Percentiles rank a stretch among this genome's conserved stretches.
These are phyloP conservation scores for Miltochrista miniata DNA, from an alignment of 2,888 invertebrate species.

Conservation along the genomic window DNA sequence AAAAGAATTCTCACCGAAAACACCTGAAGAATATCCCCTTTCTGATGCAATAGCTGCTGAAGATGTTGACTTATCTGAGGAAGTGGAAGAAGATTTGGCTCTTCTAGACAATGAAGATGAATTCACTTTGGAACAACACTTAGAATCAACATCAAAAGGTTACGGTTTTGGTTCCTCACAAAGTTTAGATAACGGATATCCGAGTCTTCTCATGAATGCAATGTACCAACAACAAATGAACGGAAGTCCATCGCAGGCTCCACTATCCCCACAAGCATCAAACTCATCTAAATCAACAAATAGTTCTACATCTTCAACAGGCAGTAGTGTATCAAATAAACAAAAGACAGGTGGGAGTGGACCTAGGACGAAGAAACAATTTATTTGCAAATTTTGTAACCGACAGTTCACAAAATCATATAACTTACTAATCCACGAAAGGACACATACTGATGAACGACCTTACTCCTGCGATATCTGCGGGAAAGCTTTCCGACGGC, in stretches of 20 bases:
- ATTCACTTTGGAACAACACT: slow-evolving; percentile 84
- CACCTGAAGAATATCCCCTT: slow-evolving; percentile 77
- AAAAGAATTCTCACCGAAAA: slow-evolving; percentile 73
- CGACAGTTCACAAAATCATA: slow-evolving; percentile 99
- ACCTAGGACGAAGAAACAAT: slow-evolving; percentile 97
- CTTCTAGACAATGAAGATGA: slow-evolving; percentile 90
- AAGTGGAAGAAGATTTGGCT: slow-evolving; percentile 89
- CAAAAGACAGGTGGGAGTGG: slow-evolving; percentile 82
- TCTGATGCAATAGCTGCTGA: slow-evolving; percentile 82
- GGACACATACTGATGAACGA: slow-evolving; percentile 98
- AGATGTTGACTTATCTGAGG: slow-evolving; percentile 87
- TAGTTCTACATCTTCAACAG: slow-evolving; percentile 70
- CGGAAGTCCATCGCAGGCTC: slow-evolving; percentile 74
- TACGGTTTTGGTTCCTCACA: slow-evolving; percentile 78
- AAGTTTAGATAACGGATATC: slow-evolving; percentile 87
- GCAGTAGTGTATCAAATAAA: slow-evolving; percentile 75
- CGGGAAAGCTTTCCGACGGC: slow-evolving; percentile 98
- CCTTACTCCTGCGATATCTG: slow-evolving; percentile 99
- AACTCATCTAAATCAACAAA: slow-evolving; percentile 77
- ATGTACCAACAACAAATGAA: slow-evolving; percentile 85
- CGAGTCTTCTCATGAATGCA: slow-evolving; percentile 88
- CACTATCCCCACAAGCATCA: slow-evolving; percentile 72
- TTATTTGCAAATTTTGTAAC: slow-evolving; percentile 99
- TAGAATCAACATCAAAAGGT: slow-evolving; percentile 73
- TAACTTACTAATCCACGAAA: slow-evolving; percentile 98